These are phyloP conservation scores for Heterodera schachtii DNA, from an alignment of 1,140 invertebrate genomes.

Conservation along the genomic window DNA sequence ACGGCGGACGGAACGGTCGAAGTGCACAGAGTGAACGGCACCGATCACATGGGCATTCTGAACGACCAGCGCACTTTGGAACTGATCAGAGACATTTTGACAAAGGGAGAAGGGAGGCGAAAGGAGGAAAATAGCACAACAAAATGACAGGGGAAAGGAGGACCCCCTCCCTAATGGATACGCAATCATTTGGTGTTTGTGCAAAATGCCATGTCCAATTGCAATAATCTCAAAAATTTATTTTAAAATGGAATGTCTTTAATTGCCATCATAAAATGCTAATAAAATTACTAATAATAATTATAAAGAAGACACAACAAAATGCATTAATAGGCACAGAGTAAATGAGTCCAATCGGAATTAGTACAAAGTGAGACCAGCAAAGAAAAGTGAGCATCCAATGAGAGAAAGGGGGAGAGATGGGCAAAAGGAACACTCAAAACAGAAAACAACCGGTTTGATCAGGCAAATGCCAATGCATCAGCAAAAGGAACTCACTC, in stretches of 20 bases:
- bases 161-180: too few species aligned
- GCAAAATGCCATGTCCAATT: too few species aligned
- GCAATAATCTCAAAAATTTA: too few species aligned
- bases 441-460: conserved; percentile 15
- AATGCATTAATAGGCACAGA: too few species aligned
- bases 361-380: too few species aligned
- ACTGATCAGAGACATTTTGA: conserved; percentile 25
- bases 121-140: not conserved
- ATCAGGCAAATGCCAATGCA: not conserved
- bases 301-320: too few species aligned
- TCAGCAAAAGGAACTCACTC: not conserved
- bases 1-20: conserved; percentile 37
- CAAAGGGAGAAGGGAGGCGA: not conserved
- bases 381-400: not conserved
- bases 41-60: conserved; percentile 53
- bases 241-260: too few species aligned
- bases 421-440: conserved; percentile 16
- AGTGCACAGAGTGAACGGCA: conserved; percentile 29
- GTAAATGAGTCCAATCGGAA: too few species aligned
- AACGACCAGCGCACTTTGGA: conserved; percentile 44
- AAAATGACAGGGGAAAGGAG: too few species aligned
- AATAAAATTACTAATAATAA: too few species aligned
- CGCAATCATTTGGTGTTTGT: too few species aligned
- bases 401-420: not conserved
- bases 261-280: too few species aligned